phyloP scores from a whole-genome alignment of 1,140 invertebrate species.

The Ephestia elutella region DNA sequence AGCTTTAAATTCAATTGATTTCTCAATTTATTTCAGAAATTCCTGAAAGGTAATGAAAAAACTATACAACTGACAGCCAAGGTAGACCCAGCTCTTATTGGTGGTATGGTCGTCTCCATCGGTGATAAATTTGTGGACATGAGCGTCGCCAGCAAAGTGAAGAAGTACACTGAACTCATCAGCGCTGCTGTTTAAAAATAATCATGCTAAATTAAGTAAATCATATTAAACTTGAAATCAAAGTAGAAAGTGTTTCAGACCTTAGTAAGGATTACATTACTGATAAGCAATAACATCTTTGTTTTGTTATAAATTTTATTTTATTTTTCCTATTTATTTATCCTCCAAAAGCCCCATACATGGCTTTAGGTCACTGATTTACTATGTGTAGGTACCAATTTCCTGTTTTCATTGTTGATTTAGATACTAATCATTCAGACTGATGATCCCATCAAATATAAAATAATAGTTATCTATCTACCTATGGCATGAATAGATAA shows the following conservation, averaged over 20 bases:
- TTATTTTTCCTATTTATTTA: neutral
- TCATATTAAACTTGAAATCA: neutral
- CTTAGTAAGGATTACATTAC: neutral
- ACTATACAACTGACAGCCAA: conserved; percentile 86
- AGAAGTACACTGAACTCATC: conserved; percentile 92
- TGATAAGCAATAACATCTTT: neutral
- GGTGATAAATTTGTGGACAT: conserved; percentile 99
- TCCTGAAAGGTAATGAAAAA: conserved; percentile 90
- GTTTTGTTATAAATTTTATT: neutral
- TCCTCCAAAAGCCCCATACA: no score
- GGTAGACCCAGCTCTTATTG: conserved; percentile 94
- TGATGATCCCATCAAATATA: no score
- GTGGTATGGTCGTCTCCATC: conserved; percentile 97
- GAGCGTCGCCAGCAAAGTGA: conserved; percentile 97
- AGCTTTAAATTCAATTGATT: no score
- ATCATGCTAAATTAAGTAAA: neutral
- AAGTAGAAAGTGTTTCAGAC: conserved; percentile 4
- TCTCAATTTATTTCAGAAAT: conserved; percentile 75
- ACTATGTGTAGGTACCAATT: no score
- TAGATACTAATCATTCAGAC: no score
- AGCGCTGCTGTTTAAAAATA: conserved; percentile 78
- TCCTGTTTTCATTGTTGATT: no score
- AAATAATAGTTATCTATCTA: no score
- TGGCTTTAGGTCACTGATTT: no score
- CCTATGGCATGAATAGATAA: no score